These are phyloP conservation scores for Theonella swinhoei DNA, from an alignment of 37 sponge, comb jelly and placozoan genomes.

Conservation along the genomic window DNA sequence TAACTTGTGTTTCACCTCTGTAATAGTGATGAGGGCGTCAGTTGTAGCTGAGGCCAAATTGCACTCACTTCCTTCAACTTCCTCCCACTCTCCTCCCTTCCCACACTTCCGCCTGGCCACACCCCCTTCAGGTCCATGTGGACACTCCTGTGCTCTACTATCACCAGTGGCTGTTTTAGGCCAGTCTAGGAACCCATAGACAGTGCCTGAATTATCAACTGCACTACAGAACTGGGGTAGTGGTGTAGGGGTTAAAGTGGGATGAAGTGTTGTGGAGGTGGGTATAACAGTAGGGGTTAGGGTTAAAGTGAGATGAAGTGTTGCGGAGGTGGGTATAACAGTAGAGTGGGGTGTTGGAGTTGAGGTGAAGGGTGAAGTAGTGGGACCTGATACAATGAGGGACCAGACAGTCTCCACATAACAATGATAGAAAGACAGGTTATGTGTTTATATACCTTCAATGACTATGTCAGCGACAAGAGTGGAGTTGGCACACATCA, in stretches of 20 bases:
- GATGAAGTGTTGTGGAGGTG: neutral
- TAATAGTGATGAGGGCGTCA: neutral
- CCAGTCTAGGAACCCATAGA: conserved; percentile 18
- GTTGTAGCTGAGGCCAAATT: neutral
- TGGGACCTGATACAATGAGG: neutral
- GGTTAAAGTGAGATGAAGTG: neutral
- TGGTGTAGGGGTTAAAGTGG: conserved; percentile 5
- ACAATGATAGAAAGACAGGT: neutral
- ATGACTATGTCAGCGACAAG: neutral
- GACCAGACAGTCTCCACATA: neutral
- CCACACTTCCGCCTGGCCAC: conserved; percentile 7
- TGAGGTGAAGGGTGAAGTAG: neutral
- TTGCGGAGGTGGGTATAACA: neutral
- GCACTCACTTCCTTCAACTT: conserved; percentile 4
- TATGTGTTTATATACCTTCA: neutral
- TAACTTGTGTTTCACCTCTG: neutral
- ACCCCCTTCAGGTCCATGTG: conserved; percentile 23
- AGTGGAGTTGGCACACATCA: conserved; percentile 10
- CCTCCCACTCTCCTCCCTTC: neutral
- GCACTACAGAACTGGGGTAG: neutral
- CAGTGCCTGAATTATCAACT: neutral
- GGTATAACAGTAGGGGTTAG: neutral
- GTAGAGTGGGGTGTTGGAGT: neutral
- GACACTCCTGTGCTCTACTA: neutral
- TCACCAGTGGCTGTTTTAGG: neutral